phyloP scores from a whole-genome alignment of 2,888 invertebrate genomes.

The Zaprionus lineosus region DNA sequence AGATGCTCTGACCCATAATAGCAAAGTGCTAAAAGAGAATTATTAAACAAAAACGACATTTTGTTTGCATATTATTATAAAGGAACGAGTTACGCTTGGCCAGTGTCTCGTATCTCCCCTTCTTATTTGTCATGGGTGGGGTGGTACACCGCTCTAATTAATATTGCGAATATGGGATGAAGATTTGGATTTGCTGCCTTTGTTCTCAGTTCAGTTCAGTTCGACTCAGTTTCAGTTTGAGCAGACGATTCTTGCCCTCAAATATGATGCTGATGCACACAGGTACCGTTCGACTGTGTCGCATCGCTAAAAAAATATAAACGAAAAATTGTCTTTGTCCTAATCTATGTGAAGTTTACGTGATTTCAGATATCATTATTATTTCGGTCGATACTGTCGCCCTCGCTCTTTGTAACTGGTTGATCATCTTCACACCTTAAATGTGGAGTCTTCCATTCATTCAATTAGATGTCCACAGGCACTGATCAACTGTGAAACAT shows the following conservation, averaged over 20 bases:
- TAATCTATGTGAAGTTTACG: conserved; percentile 38
- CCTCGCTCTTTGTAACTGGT: background rate
- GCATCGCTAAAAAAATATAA: conserved; percentile 55
- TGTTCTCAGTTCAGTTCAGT: no score
- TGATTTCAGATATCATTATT: conserved; percentile 7
- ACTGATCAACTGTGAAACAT: conserved; percentile 72
- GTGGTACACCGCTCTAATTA: no score
- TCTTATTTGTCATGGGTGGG: conserved; percentile 15
- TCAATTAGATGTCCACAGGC: conserved; percentile 61
- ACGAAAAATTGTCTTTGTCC: conserved; percentile 53
- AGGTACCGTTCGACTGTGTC: conserved; percentile 59
- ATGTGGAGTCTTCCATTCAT: conserved; percentile 15
- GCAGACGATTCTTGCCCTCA: no score
- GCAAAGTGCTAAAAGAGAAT: conserved; percentile 57
- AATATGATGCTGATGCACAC: conserved; percentile 40
- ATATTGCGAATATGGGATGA: conserved; percentile 19
- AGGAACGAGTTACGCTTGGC: conserved; percentile 55
- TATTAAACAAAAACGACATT: conserved; percentile 60
- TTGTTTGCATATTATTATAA: conserved; percentile 52
- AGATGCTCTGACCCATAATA: conserved; percentile 7
- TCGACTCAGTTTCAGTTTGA: conserved; percentile 8
- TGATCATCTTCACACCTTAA: conserved; percentile 17
- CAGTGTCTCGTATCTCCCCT: conserved; percentile 16
- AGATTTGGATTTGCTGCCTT: conserved; percentile 15
- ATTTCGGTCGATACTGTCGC: background rate